Evolutionary conservation across 2,113 vertebrate genomes (phyloP), one percentile per base, ranked within the genome.

Genomic region (Picathartes gymnocephalus): DNA sequence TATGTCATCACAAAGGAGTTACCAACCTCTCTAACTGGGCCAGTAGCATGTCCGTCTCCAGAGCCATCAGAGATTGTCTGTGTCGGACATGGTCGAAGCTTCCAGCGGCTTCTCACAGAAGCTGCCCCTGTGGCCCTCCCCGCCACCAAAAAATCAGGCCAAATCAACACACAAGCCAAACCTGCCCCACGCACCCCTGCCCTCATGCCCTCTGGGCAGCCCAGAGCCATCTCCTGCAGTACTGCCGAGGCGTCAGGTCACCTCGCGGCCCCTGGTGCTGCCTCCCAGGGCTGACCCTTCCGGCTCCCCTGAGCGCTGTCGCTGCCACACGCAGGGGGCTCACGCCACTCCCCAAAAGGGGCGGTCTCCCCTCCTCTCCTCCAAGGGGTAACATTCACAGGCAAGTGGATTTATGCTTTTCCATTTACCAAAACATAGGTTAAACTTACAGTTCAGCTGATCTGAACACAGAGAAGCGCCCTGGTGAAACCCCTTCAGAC

Each of bases 301-400:
- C 24, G 3, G 9, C 65, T 47, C 3, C 6, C 40, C 40, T 7
- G 13, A 47, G 21, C 2, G 1, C 28, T 24, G 19, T 15, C 65
- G 39, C 33, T 11, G 40, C 40, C 40, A 12, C 56, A n/a, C 1
- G 6, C 7, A 22, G 11, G 5, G 40, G 21, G 4, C 17, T 35
- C 40, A 7, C 4, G 0, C 10, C 12, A 0, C 40, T 18, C 22
- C 31, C 16, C 20, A 6, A 0, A 24, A 2, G 4, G 9, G 9
- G 8, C 7, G 16, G 35, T 40, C 16, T 78, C 24, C 13, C 15
- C 23, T 53, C 54, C 45, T 70, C 42, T 1, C 3, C 50, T 35
- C 50, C 31, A 19, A 7, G 13, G 6, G 8, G 14, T 22, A 42
- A 37, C 50, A 80, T 15, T 31, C 18, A 9, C 42, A 31, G 30